These are phyloP conservation scores for Gephyroberyx darwinii DNA, from an alignment of 2,797 vertebrate genomes.

Conservation along the genomic window DNA sequence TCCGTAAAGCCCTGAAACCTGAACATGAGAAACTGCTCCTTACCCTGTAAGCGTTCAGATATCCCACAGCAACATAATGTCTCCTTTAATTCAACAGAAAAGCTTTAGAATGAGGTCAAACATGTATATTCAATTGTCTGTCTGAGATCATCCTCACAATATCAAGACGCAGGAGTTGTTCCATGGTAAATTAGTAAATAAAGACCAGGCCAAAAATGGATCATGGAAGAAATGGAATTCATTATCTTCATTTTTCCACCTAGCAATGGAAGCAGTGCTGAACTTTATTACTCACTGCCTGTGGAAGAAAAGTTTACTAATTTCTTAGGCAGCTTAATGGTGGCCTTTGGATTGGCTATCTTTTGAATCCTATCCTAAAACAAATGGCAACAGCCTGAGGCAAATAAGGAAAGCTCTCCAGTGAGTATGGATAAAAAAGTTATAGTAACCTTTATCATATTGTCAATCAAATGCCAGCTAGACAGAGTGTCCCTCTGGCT, in stretches of 20 bases:
- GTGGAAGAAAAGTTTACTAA: slow-evolving; percentile 48
- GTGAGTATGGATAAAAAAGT: slow-evolving; percentile 19
- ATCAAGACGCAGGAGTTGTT: background rate
- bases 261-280: background rate
- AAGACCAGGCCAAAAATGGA: background rate
- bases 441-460: too few species aligned
- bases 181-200: background rate
- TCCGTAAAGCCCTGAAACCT: slow-evolving; percentile 33
- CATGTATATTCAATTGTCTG: too few species aligned
- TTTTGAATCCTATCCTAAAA: slow-evolving; percentile 43
- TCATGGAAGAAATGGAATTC: background rate
- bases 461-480: background rate
- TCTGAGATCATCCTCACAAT: too few species aligned
- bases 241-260: background rate
- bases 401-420: background rate
- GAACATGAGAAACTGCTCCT: slow-evolving; percentile 40
- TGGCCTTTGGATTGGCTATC: slow-evolving; percentile 41
- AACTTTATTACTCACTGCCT: slow-evolving; percentile 26
- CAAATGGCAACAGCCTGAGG: slow-evolving; percentile 40
- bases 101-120: too few species aligned
- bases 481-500: background rate
- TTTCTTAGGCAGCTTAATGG: slow-evolving; percentile 28
- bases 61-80: background rate
- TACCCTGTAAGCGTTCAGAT: slow-evolving; percentile 25
- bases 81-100: too few species aligned